Evolutionary conservation across 2,888 invertebrate species (phyloP).

Genomic region (Euclidia mi): DNA sequence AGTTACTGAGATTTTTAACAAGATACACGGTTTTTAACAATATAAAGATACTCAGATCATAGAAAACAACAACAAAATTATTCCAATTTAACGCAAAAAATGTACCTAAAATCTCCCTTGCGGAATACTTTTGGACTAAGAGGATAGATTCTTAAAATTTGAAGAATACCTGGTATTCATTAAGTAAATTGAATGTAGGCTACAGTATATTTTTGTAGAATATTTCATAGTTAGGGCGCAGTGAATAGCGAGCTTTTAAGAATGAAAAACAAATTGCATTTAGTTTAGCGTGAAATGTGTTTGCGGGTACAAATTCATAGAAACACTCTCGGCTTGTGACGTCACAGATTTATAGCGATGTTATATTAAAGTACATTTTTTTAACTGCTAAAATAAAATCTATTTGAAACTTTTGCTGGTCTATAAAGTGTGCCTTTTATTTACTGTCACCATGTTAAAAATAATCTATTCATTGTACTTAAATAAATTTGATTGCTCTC

Average conservation of each 20-base stretch:
- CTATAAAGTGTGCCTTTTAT: no score
- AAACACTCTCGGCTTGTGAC: neutral
- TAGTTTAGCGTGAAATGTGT: conserved; percentile 12
- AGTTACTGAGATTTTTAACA: no score
- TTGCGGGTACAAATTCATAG: neutral
- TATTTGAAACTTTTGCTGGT: no score
- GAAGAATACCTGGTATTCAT: conserved; percentile 34
- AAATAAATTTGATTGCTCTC: no score
- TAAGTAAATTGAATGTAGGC: conserved; percentile 32
- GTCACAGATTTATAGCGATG: neutral
- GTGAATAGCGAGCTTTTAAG: conserved; percentile 29
- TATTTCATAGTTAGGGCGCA: conserved; percentile 18
- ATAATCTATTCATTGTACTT: no score
- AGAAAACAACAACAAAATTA: neutral
- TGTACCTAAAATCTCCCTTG: neutral
- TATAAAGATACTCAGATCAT: no score
- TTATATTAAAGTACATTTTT: neutral
- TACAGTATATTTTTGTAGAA: conserved; percentile 26
- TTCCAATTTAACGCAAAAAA: neutral
- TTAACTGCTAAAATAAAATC: no score
- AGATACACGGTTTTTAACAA: no score
- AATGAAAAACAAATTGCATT: conserved; percentile 31
- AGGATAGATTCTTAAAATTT: conserved; percentile 20
- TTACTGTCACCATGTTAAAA: no score
- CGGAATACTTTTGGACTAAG: conserved; percentile 19